These are phyloP conservation scores for Leptinotarsa juncta DNA, from an alignment of 2,888 invertebrate genomes.

Conservation along the genomic window DNA sequence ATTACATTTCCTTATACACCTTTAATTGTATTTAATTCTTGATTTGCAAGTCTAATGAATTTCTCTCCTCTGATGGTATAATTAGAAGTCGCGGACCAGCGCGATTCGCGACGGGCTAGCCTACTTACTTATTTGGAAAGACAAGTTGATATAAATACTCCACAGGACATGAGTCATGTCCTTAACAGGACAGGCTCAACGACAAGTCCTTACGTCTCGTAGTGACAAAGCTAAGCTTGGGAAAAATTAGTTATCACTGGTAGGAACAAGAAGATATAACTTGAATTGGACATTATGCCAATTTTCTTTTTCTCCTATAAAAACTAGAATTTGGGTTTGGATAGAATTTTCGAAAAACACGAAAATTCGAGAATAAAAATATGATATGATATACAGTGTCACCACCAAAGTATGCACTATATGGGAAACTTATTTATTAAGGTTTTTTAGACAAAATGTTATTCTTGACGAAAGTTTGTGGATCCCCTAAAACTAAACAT, in stretches of 20 bases:
- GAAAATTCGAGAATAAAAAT: too few relatives aligned
- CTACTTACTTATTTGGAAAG: conserved; percentile 57
- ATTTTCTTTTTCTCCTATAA: too few relatives aligned
- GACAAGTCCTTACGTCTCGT: background rate
- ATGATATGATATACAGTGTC: too few relatives aligned
- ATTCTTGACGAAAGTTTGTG: too few relatives aligned
- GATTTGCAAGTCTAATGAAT: conserved; percentile 54
- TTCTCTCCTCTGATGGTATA: conserved; percentile 51
- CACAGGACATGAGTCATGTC: conserved; percentile 51
- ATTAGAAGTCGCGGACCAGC: conserved; percentile 51
- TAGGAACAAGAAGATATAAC: background rate
- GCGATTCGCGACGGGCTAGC: conserved; percentile 50
- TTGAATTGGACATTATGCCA: background rate
- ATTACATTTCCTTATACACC: conserved; percentile 49
- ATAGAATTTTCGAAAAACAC: too few relatives aligned
- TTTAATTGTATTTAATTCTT: conserved; percentile 50
- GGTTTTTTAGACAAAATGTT: too few relatives aligned
- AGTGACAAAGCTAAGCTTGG: background rate
- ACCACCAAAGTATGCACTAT: too few relatives aligned
- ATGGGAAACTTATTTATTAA: too few relatives aligned
- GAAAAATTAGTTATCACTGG: background rate
- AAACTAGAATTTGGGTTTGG: too few relatives aligned
- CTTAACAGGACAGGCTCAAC: conserved; percentile 22
- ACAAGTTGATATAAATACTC: conserved; percentile 54
- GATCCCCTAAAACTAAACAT: too few relatives aligned